A percentile compares a stretch with the other conserved stretches of the same genome.
Conservation (phyloP, 2,797 vertebrate genomes). For the Enteromius unitaeniatus region DNA sequence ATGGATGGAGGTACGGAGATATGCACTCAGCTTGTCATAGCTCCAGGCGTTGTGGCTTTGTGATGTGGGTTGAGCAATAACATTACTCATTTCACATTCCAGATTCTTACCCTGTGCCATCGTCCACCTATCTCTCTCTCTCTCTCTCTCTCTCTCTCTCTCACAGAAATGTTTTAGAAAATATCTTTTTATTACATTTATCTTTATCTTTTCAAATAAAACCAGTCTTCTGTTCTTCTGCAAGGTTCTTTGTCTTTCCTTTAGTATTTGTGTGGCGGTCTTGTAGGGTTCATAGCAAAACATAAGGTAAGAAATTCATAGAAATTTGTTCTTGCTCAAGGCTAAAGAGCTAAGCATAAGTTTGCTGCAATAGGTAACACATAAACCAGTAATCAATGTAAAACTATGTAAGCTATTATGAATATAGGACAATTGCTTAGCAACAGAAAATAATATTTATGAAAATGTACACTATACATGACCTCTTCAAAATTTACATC, state of each 20-base stretch:
- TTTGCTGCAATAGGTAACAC: conserved; percentile 74
- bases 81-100: conserved; percentile 85
- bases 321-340: conserved; percentile 53
- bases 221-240: background rate
- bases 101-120: conserved; percentile 77
- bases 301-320: conserved; percentile 47
- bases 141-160: background rate
- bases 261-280: conserved; percentile 17
- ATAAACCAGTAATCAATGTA: conserved; percentile 76
- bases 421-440: conserved; percentile 67
- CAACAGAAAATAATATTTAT: conserved; percentile 62
- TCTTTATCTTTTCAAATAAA: conserved; percentile 8
- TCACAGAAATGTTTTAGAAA: background rate
- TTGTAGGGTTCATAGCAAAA: conserved; percentile 2
- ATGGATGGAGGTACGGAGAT: conserved; percentile 67
- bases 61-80: conserved; percentile 84
- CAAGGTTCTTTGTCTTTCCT: background rate
- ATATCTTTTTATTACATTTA: conserved; percentile 21
- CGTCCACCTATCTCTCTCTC: conserved; percentile 57
- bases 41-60: conserved; percentile 81
- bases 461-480: conserved; percentile 46
- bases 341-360: conserved; percentile 44
- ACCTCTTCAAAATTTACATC: conserved; percentile 24
- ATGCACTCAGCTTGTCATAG: conserved; percentile 79
- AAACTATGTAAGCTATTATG: conserved; percentile 69